Conservation (phyloP, 2,113 vertebrate genomes). For the Peromyscus californicus region DNA sequence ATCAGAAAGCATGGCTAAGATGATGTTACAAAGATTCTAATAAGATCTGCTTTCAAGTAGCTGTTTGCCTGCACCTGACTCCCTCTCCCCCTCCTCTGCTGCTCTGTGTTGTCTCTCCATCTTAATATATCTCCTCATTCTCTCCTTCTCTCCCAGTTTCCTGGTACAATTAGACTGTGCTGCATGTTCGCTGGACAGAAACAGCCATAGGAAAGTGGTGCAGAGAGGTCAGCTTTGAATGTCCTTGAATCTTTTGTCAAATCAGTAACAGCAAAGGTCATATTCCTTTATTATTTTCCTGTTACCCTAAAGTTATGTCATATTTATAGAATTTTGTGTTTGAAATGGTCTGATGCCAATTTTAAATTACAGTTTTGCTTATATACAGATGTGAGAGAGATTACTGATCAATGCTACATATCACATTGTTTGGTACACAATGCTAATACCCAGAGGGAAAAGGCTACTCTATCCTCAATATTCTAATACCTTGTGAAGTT, state of each 20-base stretch:
- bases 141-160: not conserved
- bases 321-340: slow-evolving; percentile 61
- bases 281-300: slow-evolving; percentile 15
- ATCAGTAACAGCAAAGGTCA: slow-evolving; percentile 48
- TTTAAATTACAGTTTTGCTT: slow-evolving; percentile 62
- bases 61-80: not conserved
- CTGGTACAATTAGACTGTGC: not conserved
- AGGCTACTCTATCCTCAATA: not conserved
- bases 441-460: not conserved
- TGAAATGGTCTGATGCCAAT: slow-evolving; percentile 64
- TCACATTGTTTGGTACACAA: not conserved
- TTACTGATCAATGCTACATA: slow-evolving; percentile 60
- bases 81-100: not conserved
- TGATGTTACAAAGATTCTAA: not conserved
- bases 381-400: not conserved
- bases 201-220: not conserved
- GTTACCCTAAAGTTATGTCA: slow-evolving; percentile 51
- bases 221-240: slow-evolving; percentile 42
- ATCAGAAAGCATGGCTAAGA: not conserved
- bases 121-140: not conserved
- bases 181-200: slow-evolving; percentile 55
- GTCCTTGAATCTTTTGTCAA: slow-evolving; percentile 72
- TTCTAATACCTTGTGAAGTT: slow-evolving; percentile 33
- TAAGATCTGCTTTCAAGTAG: slow-evolving; percentile 39
- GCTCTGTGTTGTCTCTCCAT: not conserved